These are phyloP conservation scores for Bombus vancouverensis DNA, from an alignment of 1,140 invertebrate species.

Conservation along the genomic window DNA sequence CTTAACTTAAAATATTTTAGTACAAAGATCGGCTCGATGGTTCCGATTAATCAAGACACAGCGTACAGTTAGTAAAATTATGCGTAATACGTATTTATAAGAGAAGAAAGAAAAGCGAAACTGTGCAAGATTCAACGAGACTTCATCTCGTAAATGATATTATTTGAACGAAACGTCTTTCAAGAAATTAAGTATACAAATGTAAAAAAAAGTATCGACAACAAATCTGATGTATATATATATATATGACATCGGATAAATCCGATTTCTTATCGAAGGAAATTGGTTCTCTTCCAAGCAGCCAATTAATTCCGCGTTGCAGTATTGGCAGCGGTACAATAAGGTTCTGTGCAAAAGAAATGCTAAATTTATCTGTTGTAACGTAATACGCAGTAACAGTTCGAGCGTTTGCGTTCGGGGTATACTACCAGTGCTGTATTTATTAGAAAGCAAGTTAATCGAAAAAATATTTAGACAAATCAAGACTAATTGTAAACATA, in stretches of 20 bases:
- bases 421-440: constrained; percentile 46
- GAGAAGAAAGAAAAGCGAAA: background rate
- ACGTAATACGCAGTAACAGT: constrained; percentile 78
- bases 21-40: too few relatives aligned
- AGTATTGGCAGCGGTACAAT: constrained; percentile 79
- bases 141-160: too few relatives aligned
- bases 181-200: background rate
- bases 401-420: constrained; percentile 39
- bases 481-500: background rate
- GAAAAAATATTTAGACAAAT: constrained; percentile 8
- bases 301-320: constrained; percentile 79
- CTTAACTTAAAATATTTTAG: too few relatives aligned
- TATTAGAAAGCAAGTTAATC: constrained; percentile 19
- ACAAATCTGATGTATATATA: background rate
- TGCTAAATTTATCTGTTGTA: constrained; percentile 82
- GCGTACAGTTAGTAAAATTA: background rate
- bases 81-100: background rate
- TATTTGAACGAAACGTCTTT: too few relatives aligned
- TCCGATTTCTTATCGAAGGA: constrained; percentile 38
- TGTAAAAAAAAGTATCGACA: background rate
- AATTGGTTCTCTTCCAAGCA: constrained; percentile 77
- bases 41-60: too few relatives aligned
- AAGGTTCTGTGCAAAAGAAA: constrained; percentile 76
- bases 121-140: background rate
- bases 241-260: background rate